A percentile compares a stretch with the other conserved stretches of the same genome.
Evolutionary conservation across 1,140 invertebrate genomes (phyloP).

Genomic region (Anastrepha obliqua): DNA sequence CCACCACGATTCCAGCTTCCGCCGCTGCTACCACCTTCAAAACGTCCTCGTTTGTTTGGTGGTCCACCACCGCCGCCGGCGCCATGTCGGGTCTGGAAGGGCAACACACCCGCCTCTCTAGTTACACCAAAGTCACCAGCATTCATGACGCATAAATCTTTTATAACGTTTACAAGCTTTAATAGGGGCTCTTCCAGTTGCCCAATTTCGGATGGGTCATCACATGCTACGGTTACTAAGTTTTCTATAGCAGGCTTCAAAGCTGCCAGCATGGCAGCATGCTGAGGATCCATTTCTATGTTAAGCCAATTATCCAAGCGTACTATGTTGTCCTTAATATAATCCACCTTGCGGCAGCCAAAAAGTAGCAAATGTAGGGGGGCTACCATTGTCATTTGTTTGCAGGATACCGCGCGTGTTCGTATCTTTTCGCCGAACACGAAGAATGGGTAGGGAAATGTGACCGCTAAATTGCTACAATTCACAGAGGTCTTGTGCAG

Average conservation of each 20-base stretch:
- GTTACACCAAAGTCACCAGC: conserved; percentile 83
- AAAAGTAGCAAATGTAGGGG: conserved; percentile 95
- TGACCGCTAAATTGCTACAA: conserved; percentile 88
- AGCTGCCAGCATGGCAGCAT: conserved; percentile 88
- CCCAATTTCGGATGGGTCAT: conserved; percentile 84
- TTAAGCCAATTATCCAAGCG: conserved; percentile 95
- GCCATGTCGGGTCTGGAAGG: conserved; percentile 74
- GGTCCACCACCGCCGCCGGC: conserved; percentile 64
- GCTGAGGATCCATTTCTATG: conserved; percentile 86
- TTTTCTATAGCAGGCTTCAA: conserved; percentile 91
- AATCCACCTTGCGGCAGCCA: conserved; percentile 90
- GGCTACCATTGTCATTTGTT: conserved; percentile 97
- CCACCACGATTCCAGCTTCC: conserved; percentile 50
- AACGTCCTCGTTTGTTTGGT: conserved; percentile 70
- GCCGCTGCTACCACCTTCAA: conserved; percentile 53
- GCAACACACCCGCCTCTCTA: conserved; percentile 73
- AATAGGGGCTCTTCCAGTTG: conserved; percentile 77
- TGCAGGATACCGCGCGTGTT: conserved; percentile 96
- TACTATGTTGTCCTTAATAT: conserved; percentile 82
- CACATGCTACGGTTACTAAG: conserved; percentile 85
- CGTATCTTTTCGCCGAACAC: conserved; percentile 99
- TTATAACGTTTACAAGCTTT: conserved; percentile 80
- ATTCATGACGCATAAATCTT: conserved; percentile 82
- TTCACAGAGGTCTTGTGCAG: conserved; percentile 98
- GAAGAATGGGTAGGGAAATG: conserved; percentile 95